phyloP scores from a whole-genome alignment of 2,888 invertebrate genomes.

The Meloe dianella region DNA sequence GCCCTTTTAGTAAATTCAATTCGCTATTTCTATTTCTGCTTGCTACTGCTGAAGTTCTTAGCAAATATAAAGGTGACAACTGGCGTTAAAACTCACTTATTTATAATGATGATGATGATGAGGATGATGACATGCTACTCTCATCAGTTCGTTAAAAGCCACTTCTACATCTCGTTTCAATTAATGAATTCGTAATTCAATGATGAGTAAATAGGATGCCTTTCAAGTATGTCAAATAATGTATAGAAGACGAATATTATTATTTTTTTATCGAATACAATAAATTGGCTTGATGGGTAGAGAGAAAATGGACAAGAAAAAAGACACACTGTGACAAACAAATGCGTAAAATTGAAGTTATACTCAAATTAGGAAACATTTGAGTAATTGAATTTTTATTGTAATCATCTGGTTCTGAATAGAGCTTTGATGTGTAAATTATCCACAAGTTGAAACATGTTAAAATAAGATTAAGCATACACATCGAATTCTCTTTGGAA shows the following conservation, averaged over 20 bases:
- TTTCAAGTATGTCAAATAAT: background rate
- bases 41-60: background rate
- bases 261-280: background rate
- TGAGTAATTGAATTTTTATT: slow-evolving; percentile 5
- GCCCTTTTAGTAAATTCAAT: background rate
- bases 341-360: no score
- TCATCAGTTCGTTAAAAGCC: background rate
- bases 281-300: background rate
- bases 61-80: background rate
- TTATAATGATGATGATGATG: background rate
- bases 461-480: background rate
- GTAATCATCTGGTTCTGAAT: slow-evolving; percentile 4
- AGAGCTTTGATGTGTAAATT: slow-evolving; percentile 8
- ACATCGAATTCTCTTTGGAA: background rate
- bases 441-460: background rate
- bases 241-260: background rate
- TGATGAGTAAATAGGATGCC: background rate
- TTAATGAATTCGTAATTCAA: background rate
- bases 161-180: background rate
- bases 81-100: background rate
- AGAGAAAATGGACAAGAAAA: background rate
- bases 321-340: no score
- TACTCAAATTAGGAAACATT: background rate
- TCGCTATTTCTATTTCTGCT: background rate
- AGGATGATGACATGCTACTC: background rate